Conservation (phyloP, 2,113 vertebrate genomes). For the Megaceryle torquata region DNA sequence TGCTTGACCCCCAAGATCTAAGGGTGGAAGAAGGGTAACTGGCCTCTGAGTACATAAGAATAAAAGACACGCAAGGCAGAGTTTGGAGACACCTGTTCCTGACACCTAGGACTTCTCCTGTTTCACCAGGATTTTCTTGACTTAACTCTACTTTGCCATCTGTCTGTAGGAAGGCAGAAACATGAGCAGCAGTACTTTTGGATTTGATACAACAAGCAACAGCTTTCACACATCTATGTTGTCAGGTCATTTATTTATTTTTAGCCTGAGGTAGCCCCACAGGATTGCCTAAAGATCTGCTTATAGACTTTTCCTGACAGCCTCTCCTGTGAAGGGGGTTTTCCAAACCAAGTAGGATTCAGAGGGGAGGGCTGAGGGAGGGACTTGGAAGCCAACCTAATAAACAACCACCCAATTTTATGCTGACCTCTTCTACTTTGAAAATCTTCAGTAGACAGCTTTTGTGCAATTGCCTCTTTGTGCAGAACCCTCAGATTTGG, state of each 20-base stretch:
- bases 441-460: neutral
- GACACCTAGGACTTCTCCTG: neutral
- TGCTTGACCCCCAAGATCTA: neutral
- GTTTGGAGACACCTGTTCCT: neutral
- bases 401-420: neutral
- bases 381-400: neutral
- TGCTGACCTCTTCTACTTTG: neutral
- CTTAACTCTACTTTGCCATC: neutral
- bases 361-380: neutral
- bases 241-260: conserved; percentile 23
- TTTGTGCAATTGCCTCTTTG: neutral
- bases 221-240: neutral
- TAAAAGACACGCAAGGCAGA: neutral
- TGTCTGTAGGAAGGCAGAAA: conserved; percentile 12
- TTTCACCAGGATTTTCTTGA: neutral
- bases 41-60: neutral
- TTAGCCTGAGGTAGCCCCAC: conserved; percentile 6
- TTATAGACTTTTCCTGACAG: neutral
- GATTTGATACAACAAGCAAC: neutral
- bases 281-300: neutral
- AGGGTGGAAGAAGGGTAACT: neutral
- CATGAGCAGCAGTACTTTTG: neutral
- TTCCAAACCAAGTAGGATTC: neutral
- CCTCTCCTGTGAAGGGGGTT: neutral
- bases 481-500: neutral